These are phyloP conservation scores for Patiria pectinifera DNA, from an alignment of 53 echinoderm and acorn worm species.

Conservation along the genomic window DNA sequence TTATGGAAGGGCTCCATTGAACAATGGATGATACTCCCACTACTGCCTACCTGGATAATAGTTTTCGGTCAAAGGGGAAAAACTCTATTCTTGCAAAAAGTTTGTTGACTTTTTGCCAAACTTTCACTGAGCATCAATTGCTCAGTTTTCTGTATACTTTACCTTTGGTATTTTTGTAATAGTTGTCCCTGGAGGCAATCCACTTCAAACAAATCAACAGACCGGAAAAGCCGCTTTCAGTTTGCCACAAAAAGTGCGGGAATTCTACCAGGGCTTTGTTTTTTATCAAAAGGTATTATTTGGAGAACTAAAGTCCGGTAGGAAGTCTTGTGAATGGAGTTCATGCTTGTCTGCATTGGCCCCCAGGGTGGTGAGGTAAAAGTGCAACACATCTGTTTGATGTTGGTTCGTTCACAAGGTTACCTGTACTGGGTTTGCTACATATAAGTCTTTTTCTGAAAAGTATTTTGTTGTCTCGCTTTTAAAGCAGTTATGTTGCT, in stretches of 20 bases:
- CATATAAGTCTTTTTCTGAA: not conserved
- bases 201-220: not conserved
- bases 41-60: no score
- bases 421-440: not conserved
- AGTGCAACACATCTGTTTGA: not conserved
- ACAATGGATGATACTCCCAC: no score
- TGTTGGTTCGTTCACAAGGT: not conserved
- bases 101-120: no score
- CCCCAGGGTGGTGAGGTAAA: not conserved
- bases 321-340: not conserved
- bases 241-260: not conserved
- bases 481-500: not conserved
- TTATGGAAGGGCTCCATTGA: no score
- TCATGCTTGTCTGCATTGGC: not conserved
- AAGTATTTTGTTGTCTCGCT: not conserved
- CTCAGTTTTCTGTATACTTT: not conserved
- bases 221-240: slow-evolving; percentile 3
- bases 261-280: not conserved
- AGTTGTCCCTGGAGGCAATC: not conserved
- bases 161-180: not conserved
- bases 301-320: not conserved
- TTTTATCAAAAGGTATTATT: slow-evolving; percentile 5
- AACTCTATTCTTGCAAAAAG: no score
- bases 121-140: not conserved
- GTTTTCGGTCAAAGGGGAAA: no score